Percentiles rank a stretch among this genome's conserved stretches.
Evolutionary conservation across 2,113 vertebrate genomes (phyloP).

Genomic region (Pongo abelii): DNA sequence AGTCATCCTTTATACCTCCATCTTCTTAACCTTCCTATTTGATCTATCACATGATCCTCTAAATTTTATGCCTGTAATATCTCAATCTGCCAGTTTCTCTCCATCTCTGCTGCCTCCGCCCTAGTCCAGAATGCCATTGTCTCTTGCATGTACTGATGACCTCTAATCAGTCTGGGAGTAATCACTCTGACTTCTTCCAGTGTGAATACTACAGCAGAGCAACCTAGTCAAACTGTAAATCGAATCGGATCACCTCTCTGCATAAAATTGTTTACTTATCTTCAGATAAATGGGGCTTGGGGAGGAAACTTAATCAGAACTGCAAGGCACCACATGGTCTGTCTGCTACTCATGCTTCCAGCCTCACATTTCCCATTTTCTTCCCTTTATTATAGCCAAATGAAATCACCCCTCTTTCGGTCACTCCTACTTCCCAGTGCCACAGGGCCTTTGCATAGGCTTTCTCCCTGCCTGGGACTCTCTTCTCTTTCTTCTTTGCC

Average conservation of each 20-base stretch:
- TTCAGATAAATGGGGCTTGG: not conserved
- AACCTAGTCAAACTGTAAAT: not conserved
- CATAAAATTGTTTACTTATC: not conserved
- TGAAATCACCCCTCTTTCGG: not conserved
- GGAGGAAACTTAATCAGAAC: not conserved
- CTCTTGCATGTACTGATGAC: not conserved
- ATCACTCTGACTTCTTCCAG: not conserved
- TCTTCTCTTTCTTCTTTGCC: not conserved
- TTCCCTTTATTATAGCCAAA: not conserved
- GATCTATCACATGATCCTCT: not conserved
- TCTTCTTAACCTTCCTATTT: not conserved
- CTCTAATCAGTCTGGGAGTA: not conserved
- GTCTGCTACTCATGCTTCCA: not conserved
- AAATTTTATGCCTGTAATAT: not conserved
- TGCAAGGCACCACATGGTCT: accelerated
- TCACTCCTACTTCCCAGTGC: not conserved
- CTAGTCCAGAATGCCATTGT: not conserved
- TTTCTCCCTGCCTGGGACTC: not conserved
- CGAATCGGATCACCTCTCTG: not conserved
- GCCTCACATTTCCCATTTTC: not conserved
- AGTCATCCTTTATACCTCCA: not conserved
- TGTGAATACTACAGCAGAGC: not conserved
- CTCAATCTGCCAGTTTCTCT: not conserved
- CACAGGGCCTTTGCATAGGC: not conserved
- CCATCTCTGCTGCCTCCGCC: not conserved